These are phyloP conservation scores for Pseudanteris insignis DNA, from an alignment of 2,888 invertebrate species.

Conservation along the genomic window DNA sequence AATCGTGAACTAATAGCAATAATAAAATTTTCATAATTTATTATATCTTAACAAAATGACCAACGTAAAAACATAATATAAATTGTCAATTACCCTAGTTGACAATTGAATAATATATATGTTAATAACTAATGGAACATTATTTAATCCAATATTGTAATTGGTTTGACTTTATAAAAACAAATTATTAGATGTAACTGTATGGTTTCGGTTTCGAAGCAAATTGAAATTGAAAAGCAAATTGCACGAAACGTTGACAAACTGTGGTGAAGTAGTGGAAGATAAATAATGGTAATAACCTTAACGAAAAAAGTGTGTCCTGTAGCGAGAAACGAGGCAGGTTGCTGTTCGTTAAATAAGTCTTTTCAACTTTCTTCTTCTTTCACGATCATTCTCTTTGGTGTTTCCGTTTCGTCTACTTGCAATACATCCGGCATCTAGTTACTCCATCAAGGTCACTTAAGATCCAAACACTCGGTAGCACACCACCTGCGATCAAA, in stretches of 20 bases:
- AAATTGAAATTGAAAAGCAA: too few relatives aligned
- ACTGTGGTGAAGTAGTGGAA: neutral
- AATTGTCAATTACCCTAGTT: too few relatives aligned
- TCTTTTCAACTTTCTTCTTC: constrained; percentile 55
- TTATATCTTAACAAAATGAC: too few relatives aligned
- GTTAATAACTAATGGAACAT: too few relatives aligned
- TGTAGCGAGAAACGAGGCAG: constrained; percentile 62
- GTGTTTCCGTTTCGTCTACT: constrained; percentile 43
- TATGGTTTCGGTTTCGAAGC: too few relatives aligned
- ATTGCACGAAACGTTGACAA: neutral
- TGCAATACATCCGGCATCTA: constrained; percentile 36
- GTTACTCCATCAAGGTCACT: constrained; percentile 45
- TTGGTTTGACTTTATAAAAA: too few relatives aligned
- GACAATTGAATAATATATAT: too few relatives aligned
- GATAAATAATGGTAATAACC: constrained; percentile 46
- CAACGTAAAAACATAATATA: too few relatives aligned
- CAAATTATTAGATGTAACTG: too few relatives aligned
- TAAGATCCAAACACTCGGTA: constrained; percentile 32
- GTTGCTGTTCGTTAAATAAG: constrained; percentile 58
- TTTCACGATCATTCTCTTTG: constrained; percentile 50
- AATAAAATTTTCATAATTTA: too few relatives aligned
- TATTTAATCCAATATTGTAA: too few relatives aligned
- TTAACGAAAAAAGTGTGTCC: constrained; percentile 63
- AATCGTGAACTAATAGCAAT: too few relatives aligned
- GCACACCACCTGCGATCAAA: constrained; percentile 48